These are phyloP conservation scores for Nomada fabriciana DNA, from an alignment of 2,888 invertebrate genomes.

Conservation along the genomic window DNA sequence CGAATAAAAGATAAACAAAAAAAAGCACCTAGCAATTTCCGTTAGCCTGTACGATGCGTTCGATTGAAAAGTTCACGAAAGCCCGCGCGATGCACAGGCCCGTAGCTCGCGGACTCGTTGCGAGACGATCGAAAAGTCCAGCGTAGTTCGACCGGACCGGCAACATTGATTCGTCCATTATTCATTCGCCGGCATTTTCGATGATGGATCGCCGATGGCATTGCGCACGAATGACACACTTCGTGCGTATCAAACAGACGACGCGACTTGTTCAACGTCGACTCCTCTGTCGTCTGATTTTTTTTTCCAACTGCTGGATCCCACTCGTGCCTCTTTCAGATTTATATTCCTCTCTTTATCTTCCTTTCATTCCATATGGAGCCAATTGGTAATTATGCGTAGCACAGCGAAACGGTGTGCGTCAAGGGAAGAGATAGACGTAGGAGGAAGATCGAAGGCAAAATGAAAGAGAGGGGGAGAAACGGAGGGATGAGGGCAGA, in stretches of 20 bases:
- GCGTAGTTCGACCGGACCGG: constrained; percentile 38
- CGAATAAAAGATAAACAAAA: not conserved
- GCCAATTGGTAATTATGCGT: constrained; percentile 58
- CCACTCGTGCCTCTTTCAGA: not conserved
- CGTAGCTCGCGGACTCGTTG: constrained; percentile 2
- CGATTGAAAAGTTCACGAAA: constrained; percentile 35
- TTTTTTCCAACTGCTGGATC: not conserved
- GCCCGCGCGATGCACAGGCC: not conserved
- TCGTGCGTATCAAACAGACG: constrained; percentile 43
- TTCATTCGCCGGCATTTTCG: constrained; percentile 70
- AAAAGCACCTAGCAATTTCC: constrained; percentile 4
- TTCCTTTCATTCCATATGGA: constrained; percentile 24
- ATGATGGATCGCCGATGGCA: constrained; percentile 72
- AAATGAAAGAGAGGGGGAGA: constrained; percentile 25
- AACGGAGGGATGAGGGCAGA: not conserved
- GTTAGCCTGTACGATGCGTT: not conserved
- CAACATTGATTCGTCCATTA: constrained; percentile 74
- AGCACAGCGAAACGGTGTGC: constrained; percentile 25
- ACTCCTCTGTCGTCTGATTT: not conserved
- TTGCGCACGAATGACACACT: constrained; percentile 65
- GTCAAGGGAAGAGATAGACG: constrained; percentile 16
- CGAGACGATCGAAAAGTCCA: constrained; percentile 10
- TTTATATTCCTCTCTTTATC: not conserved
- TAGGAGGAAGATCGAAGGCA: not conserved
- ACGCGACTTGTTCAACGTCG: constrained; percentile 20